These are phyloP conservation scores for Molorchus minor DNA, from an alignment of 2,888 invertebrate species.

Conservation along the genomic window DNA sequence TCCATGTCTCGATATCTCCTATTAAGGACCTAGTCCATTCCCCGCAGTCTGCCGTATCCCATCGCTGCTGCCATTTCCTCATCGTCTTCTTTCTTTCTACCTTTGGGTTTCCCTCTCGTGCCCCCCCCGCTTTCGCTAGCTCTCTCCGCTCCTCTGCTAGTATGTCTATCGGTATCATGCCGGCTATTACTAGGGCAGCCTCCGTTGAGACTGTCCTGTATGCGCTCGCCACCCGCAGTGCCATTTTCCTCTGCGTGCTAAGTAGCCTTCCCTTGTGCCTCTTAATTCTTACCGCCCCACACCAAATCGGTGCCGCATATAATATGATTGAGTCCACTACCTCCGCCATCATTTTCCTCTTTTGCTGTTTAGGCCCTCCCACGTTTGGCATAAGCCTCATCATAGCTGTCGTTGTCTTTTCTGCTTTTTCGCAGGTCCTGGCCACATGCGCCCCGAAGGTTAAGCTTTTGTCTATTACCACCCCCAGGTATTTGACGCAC, in stretches of 20 bases:
- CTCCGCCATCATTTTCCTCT: slow-evolving; percentile 2
- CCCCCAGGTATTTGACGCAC: slow-evolving; percentile 26
- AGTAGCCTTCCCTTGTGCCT: background rate
- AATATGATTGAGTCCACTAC: slow-evolving; percentile 8
- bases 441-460: slow-evolving; percentile 6
- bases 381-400: slow-evolving; percentile 22
- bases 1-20: background rate
- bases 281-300: no score
- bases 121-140: background rate
- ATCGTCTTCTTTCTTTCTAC: background rate
- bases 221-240: slow-evolving; percentile 9
- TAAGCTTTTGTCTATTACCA: slow-evolving; percentile 12
- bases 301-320: slow-evolving; percentile 34
- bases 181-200: slow-evolving; percentile 25
- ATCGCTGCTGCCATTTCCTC: background rate
- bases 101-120: no score
- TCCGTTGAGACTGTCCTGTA: slow-evolving; percentile 31
- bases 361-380: slow-evolving; percentile 2
- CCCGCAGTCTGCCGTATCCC: background rate
- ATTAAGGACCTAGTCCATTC: background rate
- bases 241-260: slow-evolving; percentile 11
- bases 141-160: background rate
- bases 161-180: slow-evolving; percentile 26
- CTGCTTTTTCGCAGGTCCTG: slow-evolving; percentile 12
- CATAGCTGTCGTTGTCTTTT: background rate